Evolutionary conservation across 2,797 vertebrate genomes (phyloP).

Genomic region (Miichthys miiuy): DNA sequence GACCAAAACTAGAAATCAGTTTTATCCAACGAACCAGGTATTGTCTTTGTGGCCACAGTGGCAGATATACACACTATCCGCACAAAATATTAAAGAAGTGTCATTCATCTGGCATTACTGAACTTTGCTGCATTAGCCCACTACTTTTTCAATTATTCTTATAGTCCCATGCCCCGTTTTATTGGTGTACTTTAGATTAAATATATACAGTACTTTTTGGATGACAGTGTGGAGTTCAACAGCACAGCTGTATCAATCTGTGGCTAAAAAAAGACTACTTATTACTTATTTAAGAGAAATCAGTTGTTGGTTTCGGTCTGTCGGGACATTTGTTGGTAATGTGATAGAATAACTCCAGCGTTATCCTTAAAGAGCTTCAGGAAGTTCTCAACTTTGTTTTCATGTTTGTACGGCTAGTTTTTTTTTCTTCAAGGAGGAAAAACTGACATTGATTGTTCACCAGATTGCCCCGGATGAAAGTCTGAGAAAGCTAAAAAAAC

Average conservation of each 20-base stretch:
- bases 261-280: conserved; percentile 7
- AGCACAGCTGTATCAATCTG: not conserved
- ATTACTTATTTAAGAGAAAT: not conserved
- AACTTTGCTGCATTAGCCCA: not conserved
- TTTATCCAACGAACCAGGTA: not conserved
- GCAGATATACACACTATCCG: not conserved
- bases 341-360: conserved; percentile 17
- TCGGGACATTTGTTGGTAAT: conserved; percentile 15
- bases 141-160: not conserved
- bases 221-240: not conserved
- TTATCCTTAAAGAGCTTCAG: conserved; percentile 29
- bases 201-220: not conserved
- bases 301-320: conserved; percentile 15
- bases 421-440: conserved; percentile 16
- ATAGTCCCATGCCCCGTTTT: not conserved
- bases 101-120: not conserved
- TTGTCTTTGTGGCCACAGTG: not conserved
- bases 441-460: conserved; percentile 36
- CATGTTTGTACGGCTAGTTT: not conserved
- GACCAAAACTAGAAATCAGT: not conserved
- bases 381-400: conserved; percentile 12
- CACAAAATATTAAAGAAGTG: not conserved
- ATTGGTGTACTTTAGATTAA: not conserved
- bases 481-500: conserved; percentile 51
- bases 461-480: conserved; percentile 50